Evolutionary conservation across 2,797 vertebrate species (phyloP), one percentile per base, ranked within the genome.

Genomic region (Buphagus erythrorhynchus): DNA sequence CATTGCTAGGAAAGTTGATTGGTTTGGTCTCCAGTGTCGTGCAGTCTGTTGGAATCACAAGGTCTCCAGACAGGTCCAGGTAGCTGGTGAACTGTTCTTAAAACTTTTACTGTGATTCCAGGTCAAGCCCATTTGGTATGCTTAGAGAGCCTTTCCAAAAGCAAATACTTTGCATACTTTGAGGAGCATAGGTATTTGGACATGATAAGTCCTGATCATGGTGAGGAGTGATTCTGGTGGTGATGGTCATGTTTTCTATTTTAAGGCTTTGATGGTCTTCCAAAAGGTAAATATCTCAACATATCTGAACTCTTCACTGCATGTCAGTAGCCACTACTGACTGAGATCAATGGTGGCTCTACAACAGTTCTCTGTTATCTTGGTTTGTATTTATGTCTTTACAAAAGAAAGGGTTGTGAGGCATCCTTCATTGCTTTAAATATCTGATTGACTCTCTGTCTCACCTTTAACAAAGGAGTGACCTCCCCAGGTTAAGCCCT

Each of bases 61-160:
- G 16, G 29, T 73, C 20, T 88, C 67, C 52, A 52, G 36, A 24
- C 22, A 33, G 22, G 13, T 57, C 28, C 0, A 2, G 8, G 24
- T 73, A 24, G 16, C 26, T 86, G 33, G 11, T 61, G 40, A 29
- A 26, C 13, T 42, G 45, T 66, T 91, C 29, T 63, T 42, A 4
- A 13, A 75, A 19, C 33, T 81, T 94, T 13, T 46, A 12, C 11
- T 73, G 19, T 42, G 43, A 43, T 51, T 93, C 14, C 18, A 43
- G 13, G 26, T 84, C 0, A 0, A 67, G n/a, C 40, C 24, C 25
- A 10, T 43, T 58, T 46, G 16, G 6, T 40, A 17, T 16, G 18
- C 33, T 54, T 26, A 24, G 19, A 51, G 31, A 57, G 18, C 35
- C 69, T 45, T 76, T 78, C 40, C 31, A 40, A 25, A 86, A 79